Conservation (phyloP, 2,113 vertebrate species). For the Hippocampus abdominalis region DNA sequence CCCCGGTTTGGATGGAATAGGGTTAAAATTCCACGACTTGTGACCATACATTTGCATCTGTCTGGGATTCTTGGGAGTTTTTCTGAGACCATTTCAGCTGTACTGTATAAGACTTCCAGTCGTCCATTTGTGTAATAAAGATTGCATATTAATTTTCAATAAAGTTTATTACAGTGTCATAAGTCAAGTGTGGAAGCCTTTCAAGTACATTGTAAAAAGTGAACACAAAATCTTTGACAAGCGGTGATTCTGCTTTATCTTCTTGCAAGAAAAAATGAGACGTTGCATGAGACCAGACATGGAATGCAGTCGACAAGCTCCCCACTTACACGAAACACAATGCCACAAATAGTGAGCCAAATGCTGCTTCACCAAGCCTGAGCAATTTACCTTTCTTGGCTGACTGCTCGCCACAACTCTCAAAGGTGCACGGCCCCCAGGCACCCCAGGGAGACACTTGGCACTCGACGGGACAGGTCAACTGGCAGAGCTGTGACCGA, state of each 20-base stretch:
- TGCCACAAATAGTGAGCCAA: background rate
- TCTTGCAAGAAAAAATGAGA: background rate
- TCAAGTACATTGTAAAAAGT: constrained; percentile 13
- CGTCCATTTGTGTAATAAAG: background rate
- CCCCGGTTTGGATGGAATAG: no score
- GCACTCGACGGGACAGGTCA: constrained; percentile 89
- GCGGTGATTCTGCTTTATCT: background rate
- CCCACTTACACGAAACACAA: no score
- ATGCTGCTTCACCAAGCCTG: background rate
- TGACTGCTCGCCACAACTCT: constrained; percentile 87
- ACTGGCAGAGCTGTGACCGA: constrained; percentile 89
- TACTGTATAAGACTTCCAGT: background rate
- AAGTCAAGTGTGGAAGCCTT: constrained; percentile 3
- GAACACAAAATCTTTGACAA: background rate
- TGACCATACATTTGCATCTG: background rate
- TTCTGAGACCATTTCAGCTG: background rate
- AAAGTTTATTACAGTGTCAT: background rate
- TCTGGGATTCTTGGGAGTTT: background rate
- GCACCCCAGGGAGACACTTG: constrained; percentile 89
- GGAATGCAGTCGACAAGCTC: background rate
- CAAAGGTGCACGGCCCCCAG: constrained; percentile 96
- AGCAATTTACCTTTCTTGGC: constrained; percentile 84
- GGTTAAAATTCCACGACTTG: background rate
- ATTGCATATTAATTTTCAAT: constrained; percentile 2
- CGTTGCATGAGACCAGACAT: no score